phyloP scores from a whole-genome alignment of 2,888 invertebrate genomes.

The Philaethria dido region DNA sequence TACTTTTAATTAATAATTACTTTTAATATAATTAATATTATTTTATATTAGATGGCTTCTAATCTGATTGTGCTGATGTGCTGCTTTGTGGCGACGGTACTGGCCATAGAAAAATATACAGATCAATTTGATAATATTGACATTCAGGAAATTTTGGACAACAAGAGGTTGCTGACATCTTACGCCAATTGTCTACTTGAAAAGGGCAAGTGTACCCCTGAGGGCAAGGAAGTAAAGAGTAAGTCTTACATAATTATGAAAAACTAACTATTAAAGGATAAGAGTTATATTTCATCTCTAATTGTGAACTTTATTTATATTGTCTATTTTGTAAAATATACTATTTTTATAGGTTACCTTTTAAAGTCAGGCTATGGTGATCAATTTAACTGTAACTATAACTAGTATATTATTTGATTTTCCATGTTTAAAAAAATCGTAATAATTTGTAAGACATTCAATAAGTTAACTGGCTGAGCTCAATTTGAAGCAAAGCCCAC shows the following conservation, averaged over 20 bases:
- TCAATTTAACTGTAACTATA: too few species aligned
- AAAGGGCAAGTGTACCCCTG: constrained; percentile 87
- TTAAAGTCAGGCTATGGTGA: too few species aligned
- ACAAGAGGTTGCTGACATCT: constrained; percentile 85
- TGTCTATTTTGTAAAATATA: too few species aligned
- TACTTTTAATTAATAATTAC: not conserved
- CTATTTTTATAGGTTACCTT: too few species aligned
- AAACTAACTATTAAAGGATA: too few species aligned
- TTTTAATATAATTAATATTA: not conserved
- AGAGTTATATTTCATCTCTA: too few species aligned
- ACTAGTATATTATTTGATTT: too few species aligned
- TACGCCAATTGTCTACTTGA: constrained; percentile 88
- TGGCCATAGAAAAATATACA: constrained; percentile 73
- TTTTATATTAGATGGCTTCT: constrained; percentile 44
- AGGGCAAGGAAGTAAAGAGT: constrained; percentile 89
- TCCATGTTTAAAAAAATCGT: too few species aligned
- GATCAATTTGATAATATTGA: constrained; percentile 88
- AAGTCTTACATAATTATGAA: constrained; percentile 42
- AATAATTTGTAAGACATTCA: too few species aligned
- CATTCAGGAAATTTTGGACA: constrained; percentile 86
- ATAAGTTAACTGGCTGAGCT: too few species aligned
- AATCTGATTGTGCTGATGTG: constrained; percentile 42
- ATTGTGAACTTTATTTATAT: too few species aligned
- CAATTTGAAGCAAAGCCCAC: too few species aligned
- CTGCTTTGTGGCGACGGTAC: constrained; percentile 40